A percentile compares a stretch with the other conserved stretches of the same genome.
These are phyloP conservation scores for Furcula furcula DNA, from an alignment of 2,888 invertebrate genomes.

Conservation along the genomic window DNA sequence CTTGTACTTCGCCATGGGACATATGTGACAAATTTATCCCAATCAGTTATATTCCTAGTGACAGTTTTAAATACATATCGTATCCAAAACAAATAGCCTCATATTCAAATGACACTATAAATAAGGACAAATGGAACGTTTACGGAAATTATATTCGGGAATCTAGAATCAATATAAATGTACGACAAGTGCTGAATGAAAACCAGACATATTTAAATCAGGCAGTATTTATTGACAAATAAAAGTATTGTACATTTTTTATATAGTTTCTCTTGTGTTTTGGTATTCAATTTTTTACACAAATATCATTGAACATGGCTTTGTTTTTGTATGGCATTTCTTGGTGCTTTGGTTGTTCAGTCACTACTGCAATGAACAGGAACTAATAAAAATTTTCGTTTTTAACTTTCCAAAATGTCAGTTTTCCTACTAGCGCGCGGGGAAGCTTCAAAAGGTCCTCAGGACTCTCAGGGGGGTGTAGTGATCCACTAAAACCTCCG, in stretches of 20 bases:
- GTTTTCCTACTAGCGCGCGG: too few species aligned
- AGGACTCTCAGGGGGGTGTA: too few species aligned
- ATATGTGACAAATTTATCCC: constrained; percentile 28
- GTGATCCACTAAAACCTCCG: too few species aligned
- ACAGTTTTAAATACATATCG: constrained; percentile 45
- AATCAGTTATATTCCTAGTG: constrained; percentile 5
- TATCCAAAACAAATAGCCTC: constrained; percentile 30
- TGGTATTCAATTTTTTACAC: constrained; percentile 8
- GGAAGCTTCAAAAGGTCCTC: too few species aligned
- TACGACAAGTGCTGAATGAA: constrained; percentile 91
- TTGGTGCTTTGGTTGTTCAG: constrained; percentile 47
- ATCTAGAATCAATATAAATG: constrained; percentile 96
- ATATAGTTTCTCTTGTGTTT: constrained; percentile 6
- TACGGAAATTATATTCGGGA: constrained; percentile 83
- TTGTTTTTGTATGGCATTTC: constrained; percentile 18
- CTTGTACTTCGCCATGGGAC: constrained; percentile 74
- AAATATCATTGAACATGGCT: constrained; percentile 14
- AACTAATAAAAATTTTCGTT: not conserved
- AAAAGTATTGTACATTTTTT: constrained; percentile 19
- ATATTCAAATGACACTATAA: constrained; percentile 41
- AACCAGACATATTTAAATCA: constrained; percentile 72
- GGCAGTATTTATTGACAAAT: constrained; percentile 32
- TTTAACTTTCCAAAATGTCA: too few species aligned
- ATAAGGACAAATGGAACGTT: constrained; percentile 69
- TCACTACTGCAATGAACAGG: constrained; percentile 52